phyloP scores from a whole-genome alignment of 2,888 invertebrate genomes.

The Smittia sp. region DNA sequence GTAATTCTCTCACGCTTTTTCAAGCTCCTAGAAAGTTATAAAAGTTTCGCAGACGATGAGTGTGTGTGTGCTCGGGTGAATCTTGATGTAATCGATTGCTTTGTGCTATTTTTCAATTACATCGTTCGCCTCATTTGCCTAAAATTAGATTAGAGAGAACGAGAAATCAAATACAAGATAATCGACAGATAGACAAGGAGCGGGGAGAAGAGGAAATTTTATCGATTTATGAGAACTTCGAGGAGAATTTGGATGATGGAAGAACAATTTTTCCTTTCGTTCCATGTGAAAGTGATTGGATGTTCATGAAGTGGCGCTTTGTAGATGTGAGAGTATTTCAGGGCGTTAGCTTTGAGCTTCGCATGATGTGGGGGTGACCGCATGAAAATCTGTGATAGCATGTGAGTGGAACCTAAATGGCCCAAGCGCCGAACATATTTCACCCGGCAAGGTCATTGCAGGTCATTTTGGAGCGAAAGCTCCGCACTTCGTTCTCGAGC shows the following conservation, averaged over 20 bases:
- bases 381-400: constrained; percentile 20
- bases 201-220: background rate
- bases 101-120: constrained; percentile 32
- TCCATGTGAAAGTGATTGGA: constrained; percentile 38
- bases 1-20: background rate
- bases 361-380: background rate
- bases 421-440: background rate
- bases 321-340: background rate
- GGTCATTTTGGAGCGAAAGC: constrained; percentile 28
- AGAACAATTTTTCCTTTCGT: constrained; percentile 13
- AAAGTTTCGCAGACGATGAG: background rate
- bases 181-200: constrained; percentile 2
- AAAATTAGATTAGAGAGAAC: constrained; percentile 30
- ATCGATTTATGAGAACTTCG: constrained; percentile 20
- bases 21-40: background rate
- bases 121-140: constrained; percentile 34
- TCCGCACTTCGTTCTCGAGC: background rate
- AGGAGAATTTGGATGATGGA: constrained; percentile 29
- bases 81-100: constrained; percentile 35
- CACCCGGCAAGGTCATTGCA: constrained; percentile 22
- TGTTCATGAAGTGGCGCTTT: constrained; percentile 22
- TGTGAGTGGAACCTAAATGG: constrained; percentile 19
- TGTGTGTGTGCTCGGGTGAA: constrained; percentile 18
- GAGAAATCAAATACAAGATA: background rate
- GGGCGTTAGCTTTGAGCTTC: constrained; percentile 24